Conservation (phyloP, 2,888 invertebrate species). For the Ophion obscuratus region DNA sequence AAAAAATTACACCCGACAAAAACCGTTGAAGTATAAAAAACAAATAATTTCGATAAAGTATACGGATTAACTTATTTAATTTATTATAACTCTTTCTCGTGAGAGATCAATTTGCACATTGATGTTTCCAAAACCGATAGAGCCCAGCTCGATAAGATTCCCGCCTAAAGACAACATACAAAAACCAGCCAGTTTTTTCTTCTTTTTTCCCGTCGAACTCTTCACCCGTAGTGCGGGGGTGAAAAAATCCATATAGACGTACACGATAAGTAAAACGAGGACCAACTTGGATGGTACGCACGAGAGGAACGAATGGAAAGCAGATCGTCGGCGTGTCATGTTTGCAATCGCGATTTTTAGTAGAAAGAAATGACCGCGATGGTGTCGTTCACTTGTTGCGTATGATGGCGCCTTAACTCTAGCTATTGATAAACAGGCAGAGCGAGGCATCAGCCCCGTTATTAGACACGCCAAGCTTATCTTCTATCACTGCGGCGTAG, state of each 20-base stretch:
- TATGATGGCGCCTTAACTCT: slow-evolving; percentile 54
- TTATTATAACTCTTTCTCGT: slow-evolving; percentile 27
- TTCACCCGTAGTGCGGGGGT: slow-evolving; percentile 12
- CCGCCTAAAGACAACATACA: slow-evolving; percentile 8
- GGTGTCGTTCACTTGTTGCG: slow-evolving; percentile 32
- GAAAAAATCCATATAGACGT: neutral
- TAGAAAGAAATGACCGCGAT: slow-evolving; percentile 17
- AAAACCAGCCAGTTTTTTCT: slow-evolving; percentile 6
- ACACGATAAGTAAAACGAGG: slow-evolving; percentile 28
- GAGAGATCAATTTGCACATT: neutral
- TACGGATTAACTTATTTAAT: slow-evolving; percentile 33
- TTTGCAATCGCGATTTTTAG: slow-evolving; percentile 36
- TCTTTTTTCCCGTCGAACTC: slow-evolving; percentile 10
- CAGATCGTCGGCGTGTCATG: slow-evolving; percentile 40
- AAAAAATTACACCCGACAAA: neutral
- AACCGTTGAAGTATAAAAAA: neutral
- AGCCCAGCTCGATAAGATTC: slow-evolving; percentile 27
- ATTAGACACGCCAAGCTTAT: slow-evolving; percentile 70
- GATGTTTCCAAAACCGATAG: slow-evolving; percentile 6
- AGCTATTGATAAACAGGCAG: slow-evolving; percentile 74
- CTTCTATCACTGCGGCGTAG: slow-evolving; percentile 51
- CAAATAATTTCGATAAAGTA: neutral
- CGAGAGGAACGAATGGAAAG: slow-evolving; percentile 45
- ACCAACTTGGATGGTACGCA: neutral
- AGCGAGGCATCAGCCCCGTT: slow-evolving; percentile 67